Evolutionary conservation across 2,113 vertebrate genomes (phyloP).

Genomic region (Bos indicus): DNA sequence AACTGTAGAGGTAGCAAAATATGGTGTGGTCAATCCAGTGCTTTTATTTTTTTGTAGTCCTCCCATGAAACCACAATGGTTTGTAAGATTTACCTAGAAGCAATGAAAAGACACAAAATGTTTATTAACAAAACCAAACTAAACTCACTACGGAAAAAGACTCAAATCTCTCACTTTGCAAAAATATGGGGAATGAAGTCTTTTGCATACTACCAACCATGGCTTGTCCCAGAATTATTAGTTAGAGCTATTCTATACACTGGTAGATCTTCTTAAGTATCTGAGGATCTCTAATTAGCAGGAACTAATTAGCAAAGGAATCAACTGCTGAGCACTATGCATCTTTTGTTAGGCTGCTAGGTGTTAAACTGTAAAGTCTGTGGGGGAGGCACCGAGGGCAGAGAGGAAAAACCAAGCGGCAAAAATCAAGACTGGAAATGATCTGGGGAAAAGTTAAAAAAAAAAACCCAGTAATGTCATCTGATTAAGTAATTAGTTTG

Average conservation of each 20-base stretch:
- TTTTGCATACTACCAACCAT: slow-evolving; percentile 12
- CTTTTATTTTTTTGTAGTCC: slow-evolving; percentile 97
- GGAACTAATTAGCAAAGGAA: slow-evolving; percentile 50
- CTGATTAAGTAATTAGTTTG: background rate
- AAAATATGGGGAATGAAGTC: background rate
- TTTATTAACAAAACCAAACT: slow-evolving; percentile 29
- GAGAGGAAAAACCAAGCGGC: slow-evolving; percentile 11
- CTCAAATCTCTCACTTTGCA: background rate
- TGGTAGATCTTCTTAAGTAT: slow-evolving; percentile 34
- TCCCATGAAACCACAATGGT: slow-evolving; percentile 98
- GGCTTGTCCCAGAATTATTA: slow-evolving; percentile 20
- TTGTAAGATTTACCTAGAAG: slow-evolving; percentile 93
- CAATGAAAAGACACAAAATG: slow-evolving; percentile 46
- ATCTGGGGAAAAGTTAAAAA: background rate
- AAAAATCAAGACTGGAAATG: slow-evolving; percentile 31
- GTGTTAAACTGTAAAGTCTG: slow-evolving; percentile 19
- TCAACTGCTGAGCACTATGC: background rate
- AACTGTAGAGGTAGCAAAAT: slow-evolving; percentile 97
- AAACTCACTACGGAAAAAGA: background rate
- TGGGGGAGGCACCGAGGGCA: background rate
- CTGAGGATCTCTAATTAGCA: slow-evolving; percentile 37
- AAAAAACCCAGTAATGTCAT: background rate
- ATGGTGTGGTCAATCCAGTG: slow-evolving; percentile 95
- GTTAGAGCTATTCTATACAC: background rate
- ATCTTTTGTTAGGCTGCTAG: slow-evolving; percentile 6